Evolutionary conservation across 2,113 vertebrate genomes (phyloP).

Genomic region (Myotis davidii): DNA sequence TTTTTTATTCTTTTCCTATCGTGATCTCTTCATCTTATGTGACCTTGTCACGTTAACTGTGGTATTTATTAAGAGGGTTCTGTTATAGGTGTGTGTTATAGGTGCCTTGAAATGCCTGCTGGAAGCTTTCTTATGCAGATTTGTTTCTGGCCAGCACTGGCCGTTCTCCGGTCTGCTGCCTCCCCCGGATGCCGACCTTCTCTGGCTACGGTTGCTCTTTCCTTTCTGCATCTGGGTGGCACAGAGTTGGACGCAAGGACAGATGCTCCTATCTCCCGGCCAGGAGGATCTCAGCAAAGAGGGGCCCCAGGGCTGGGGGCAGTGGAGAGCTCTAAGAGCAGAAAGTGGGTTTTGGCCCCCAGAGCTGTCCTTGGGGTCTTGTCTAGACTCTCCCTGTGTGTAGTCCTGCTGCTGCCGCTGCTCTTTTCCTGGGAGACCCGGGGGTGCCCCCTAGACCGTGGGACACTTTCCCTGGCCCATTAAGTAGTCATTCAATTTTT

Average conservation of each 20-base stretch:
- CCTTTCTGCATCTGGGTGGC: not conserved
- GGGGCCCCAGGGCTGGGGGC: no score
- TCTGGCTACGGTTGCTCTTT: not conserved
- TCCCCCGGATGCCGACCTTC: not conserved
- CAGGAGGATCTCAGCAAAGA: not conserved
- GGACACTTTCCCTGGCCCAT: not conserved
- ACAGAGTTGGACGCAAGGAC: not conserved
- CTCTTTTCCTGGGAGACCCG: not conserved
- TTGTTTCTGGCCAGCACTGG: no score
- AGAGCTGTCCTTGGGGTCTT: not conserved
- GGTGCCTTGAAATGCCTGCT: not conserved
- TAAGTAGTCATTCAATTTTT: not conserved
- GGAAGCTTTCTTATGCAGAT: not conserved
- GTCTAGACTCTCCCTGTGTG: not conserved
- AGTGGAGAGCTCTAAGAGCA: not conserved
- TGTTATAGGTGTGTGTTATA: no score
- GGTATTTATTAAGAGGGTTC: not conserved
- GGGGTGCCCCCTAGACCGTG: no score
- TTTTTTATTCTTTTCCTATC: not conserved
- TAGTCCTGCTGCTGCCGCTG: not conserved
- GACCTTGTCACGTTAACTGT: not conserved
- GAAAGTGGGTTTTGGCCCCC: not conserved
- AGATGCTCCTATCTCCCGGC: not conserved
- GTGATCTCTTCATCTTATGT: not conserved
- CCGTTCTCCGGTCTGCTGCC: not conserved